Evolutionary conservation across 2,797 vertebrate species (phyloP), one percentile per base, ranked within the genome.

Genomic region (Typhlichthys subterraneus): DNA sequence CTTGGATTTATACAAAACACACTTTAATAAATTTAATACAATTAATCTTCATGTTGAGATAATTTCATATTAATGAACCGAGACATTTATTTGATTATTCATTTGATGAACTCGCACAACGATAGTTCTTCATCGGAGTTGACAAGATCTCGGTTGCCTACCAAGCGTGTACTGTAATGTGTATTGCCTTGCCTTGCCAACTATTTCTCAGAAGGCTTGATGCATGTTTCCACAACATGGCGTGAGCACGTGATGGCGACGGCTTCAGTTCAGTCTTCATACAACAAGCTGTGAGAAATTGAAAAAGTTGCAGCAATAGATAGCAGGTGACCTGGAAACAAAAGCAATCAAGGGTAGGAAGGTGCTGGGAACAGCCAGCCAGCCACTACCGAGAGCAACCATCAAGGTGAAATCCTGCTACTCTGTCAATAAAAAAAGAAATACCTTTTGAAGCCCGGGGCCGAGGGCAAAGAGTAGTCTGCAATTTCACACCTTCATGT

Each of bases 31-130:
- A 91, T 95, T 94, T 94, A 95, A 97, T 92, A 93, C 93, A 95
- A 98, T 99, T 98, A 96, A 97, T 97, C 96, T 96, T 94, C 94
- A 95, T 92, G 93, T 91, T 88, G 87, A 94, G 90, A 95, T 95
- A 94, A 96, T 96, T 95, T 95, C 93, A 90, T 91, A 94, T 96
- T 97, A 98, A 98, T 97, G 95, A 95, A 94, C 85, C 93, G 52
- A 33, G 88, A 88, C 91, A 90, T 93, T 92, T 84, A 83, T 92
- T 85, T 88, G 86, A 90, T 91, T 87, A 83, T 91, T 91, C 74
- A 61, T 91, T 95, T 95, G 93, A 96, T 94, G 93, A 95, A 96
- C 92, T 96, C 49, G 13, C 91, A 85, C 88, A 90, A 89, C 87
- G 92, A 90, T 57, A 19, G 93, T 94, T 92, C 91, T 89, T 82